These are phyloP conservation scores for Amphiprion clarkii DNA, from an alignment of 2,797 vertebrate species.

Conservation along the genomic window DNA sequence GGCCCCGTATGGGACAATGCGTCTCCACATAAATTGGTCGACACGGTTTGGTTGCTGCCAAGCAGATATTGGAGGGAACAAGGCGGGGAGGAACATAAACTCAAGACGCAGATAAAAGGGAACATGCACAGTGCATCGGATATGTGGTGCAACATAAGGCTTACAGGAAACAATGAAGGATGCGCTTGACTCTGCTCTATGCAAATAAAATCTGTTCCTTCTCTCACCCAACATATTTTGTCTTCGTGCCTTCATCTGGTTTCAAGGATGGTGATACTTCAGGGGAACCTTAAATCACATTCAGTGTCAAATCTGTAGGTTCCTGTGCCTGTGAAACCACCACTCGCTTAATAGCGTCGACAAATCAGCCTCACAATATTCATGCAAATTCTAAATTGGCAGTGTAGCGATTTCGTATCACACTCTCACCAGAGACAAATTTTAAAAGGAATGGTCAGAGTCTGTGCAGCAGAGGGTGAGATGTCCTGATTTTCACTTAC, in stretches of 20 bases:
- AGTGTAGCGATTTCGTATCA: background rate
- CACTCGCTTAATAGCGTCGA: constrained; percentile 18
- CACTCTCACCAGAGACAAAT: constrained; percentile 1
- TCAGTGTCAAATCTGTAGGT: constrained; percentile 34
- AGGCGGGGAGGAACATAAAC: constrained; percentile 52
- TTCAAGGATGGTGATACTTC: constrained; percentile 36
- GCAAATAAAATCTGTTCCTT: constrained; percentile 69
- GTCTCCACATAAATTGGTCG: constrained; percentile 70
- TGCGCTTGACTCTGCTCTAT: constrained; percentile 55
- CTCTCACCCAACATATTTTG: constrained; percentile 40
- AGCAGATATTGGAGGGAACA: constrained; percentile 62
- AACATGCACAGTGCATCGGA: constrained; percentile 40
- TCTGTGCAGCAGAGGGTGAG: constrained; percentile 15
- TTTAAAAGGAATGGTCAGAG: constrained; percentile 3
- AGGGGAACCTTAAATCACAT: constrained; percentile 42
- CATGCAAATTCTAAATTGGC: constrained; percentile 17
- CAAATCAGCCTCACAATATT: constrained; percentile 26
- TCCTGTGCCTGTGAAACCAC: constrained; percentile 24
- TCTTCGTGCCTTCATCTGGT: constrained; percentile 48
- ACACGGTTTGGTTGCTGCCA: constrained; percentile 58
- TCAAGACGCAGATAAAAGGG: constrained; percentile 55
- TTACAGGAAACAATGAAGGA: constrained; percentile 64
- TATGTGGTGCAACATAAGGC: constrained; percentile 55
- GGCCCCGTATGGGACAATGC: constrained; percentile 62
- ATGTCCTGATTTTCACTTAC: constrained; percentile 8